Conservation (phyloP, 1,140 invertebrate genomes). For the Adoxophyes honmai region DNA sequence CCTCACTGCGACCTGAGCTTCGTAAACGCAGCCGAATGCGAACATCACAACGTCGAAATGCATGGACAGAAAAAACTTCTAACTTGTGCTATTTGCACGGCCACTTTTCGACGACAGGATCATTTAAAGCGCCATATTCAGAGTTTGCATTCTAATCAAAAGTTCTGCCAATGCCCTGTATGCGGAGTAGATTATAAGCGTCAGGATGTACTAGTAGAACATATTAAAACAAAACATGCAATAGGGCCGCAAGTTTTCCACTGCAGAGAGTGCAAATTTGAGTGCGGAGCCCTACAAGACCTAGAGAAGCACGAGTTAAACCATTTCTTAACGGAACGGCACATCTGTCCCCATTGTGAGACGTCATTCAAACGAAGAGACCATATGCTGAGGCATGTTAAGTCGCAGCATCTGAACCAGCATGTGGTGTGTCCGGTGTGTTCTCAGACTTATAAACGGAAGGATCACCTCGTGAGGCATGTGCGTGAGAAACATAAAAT, state of each 20-base stretch:
- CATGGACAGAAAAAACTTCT: conserved; percentile 29
- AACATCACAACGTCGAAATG: conserved; percentile 32
- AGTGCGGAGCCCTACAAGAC: conserved; percentile 26
- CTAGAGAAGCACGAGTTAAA: conserved; percentile 38
- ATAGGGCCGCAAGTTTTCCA: conserved; percentile 24
- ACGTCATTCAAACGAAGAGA: conserved; percentile 45
- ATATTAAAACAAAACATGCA: conserved; percentile 39
- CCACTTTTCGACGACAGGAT: conserved; percentile 37
- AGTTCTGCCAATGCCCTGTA: conserved; percentile 33
- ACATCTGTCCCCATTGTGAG: conserved; percentile 38
- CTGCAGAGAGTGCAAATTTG: conserved; percentile 35
- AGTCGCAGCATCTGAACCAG: conserved; percentile 41
- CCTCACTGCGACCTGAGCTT: conserved; percentile 27
- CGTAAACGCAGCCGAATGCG: conserved; percentile 25
- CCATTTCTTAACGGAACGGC: conserved; percentile 28
- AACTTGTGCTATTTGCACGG: conserved; percentile 29
- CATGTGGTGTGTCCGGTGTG: conserved; percentile 39
- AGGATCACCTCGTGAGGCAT: conserved; percentile 47
- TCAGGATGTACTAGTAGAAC: conserved; percentile 35
- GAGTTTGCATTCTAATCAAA: conserved; percentile 34
- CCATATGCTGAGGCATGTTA: conserved; percentile 50
- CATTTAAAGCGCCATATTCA: conserved; percentile 46
- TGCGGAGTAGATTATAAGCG: conserved; percentile 34
- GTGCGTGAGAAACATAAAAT: conserved; percentile 50
- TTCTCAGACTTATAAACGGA: conserved; percentile 40